These are phyloP conservation scores for Automeris io DNA, from an alignment of 2,888 invertebrate species.

Conservation along the genomic window DNA sequence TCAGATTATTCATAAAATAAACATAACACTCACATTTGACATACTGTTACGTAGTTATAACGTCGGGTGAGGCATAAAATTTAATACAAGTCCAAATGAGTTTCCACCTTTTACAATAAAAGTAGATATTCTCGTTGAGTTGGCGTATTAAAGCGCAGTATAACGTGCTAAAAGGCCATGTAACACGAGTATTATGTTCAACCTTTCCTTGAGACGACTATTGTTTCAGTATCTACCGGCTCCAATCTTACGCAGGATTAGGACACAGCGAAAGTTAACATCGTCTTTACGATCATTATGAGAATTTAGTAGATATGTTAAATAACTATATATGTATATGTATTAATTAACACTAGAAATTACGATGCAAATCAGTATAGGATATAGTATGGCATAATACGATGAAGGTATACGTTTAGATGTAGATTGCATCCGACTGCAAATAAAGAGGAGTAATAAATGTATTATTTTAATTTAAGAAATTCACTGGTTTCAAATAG, in stretches of 20 bases:
- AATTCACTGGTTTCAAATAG: too few species aligned
- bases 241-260: slow-evolving; percentile 24
- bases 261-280: slow-evolving; percentile 14
- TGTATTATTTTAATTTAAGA: too few species aligned
- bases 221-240: slow-evolving; percentile 28
- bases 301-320: slow-evolving; percentile 2
- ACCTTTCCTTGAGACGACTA: slow-evolving; percentile 27
- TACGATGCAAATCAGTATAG: too few species aligned
- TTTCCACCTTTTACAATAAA: slow-evolving; percentile 16
- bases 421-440: too few species aligned
- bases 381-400: too few species aligned
- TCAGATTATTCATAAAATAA: background rate
- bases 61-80: slow-evolving; percentile 15
- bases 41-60: slow-evolving; percentile 7
- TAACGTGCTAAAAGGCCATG: slow-evolving; percentile 29
- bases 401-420: too few species aligned
- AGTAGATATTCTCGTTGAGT: slow-evolving; percentile 20
- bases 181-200: slow-evolving; percentile 30
- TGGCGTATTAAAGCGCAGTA: slow-evolving; percentile 22
- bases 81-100: slow-evolving; percentile 21
- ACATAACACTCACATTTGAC: slow-evolving; percentile 6
- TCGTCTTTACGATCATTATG: slow-evolving; percentile 15
- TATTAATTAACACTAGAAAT: too few species aligned
- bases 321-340: background rate
- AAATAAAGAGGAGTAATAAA: too few species aligned